A percentile compares a stretch with the other conserved stretches of the same genome.
These are phyloP conservation scores for Aleiodes testaceus DNA, from an alignment of 2,888 invertebrate species.

Conservation along the genomic window DNA sequence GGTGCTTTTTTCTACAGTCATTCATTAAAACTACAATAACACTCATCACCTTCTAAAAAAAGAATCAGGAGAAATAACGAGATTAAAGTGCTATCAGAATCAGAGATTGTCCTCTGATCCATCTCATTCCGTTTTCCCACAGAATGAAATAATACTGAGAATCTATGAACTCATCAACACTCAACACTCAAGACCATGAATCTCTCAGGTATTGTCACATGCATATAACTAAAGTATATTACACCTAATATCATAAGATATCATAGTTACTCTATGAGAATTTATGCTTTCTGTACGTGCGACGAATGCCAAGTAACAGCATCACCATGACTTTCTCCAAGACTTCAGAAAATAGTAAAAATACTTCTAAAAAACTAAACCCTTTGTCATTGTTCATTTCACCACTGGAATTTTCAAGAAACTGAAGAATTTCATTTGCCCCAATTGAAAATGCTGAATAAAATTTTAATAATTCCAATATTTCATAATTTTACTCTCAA, in stretches of 20 bases:
- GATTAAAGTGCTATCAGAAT: too few relatives aligned
- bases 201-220: not conserved
- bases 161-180: not conserved
- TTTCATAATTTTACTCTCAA: too few relatives aligned
- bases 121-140: too few relatives aligned
- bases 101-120: too few relatives aligned
- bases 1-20: not conserved
- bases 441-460: too few relatives aligned
- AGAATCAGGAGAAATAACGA: not conserved
- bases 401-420: too few relatives aligned
- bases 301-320: not conserved
- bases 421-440: too few relatives aligned
- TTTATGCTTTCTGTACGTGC: slow-evolving; percentile 12
- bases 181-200: not conserved
- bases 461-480: too few relatives aligned
- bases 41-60: not conserved
- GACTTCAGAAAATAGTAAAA: not conserved
- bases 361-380: not conserved
- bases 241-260: slow-evolving; percentile 11
- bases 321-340: not conserved
- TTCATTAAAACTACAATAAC: not conserved
- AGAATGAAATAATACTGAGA: too few relatives aligned
- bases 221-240: not conserved
- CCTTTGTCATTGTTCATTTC: not conserved
- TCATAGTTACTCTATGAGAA: slow-evolving; percentile 11